Conservation (phyloP, 2,113 vertebrate genomes). For the Odobenus rosmarus region DNA sequence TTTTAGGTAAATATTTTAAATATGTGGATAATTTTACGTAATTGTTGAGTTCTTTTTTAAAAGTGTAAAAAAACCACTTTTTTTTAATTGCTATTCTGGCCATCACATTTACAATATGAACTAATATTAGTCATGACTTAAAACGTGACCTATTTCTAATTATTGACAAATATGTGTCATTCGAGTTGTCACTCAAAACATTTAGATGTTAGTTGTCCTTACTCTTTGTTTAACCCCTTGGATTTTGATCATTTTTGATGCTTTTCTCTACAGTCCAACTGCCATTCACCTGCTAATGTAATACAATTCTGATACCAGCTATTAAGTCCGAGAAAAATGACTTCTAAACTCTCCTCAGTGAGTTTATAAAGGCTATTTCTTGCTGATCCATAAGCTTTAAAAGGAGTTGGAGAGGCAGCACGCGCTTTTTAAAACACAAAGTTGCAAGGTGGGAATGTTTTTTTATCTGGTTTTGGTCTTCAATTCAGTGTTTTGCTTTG, state of each 20-base stretch:
- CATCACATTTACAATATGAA: not conserved
- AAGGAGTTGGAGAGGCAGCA: not conserved
- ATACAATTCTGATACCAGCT: not conserved
- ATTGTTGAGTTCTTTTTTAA: not conserved
- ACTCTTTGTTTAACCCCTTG: not conserved
- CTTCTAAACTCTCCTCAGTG: not conserved
- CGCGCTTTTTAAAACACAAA: not conserved
- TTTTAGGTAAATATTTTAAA: slow-evolving; percentile 1
- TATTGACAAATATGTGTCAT: not conserved
- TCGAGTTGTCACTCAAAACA: not conserved
- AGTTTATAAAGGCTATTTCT: not conserved
- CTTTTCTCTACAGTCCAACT: not conserved
- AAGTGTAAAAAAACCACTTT: not conserved
- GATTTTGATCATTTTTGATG: not conserved
- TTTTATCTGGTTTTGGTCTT: not conserved
- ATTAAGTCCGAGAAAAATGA: not conserved
- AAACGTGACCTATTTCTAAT: not conserved
- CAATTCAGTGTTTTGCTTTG: not conserved
- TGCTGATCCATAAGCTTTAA: not conserved
- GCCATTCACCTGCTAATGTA: not conserved
- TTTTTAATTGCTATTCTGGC: not conserved
- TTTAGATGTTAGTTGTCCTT: not conserved
- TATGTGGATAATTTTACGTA: not conserved
- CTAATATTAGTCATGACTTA: not conserved
- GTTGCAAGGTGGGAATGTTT: not conserved